phyloP scores from a whole-genome alignment of 2,888 invertebrate species.

The Automeris io region DNA sequence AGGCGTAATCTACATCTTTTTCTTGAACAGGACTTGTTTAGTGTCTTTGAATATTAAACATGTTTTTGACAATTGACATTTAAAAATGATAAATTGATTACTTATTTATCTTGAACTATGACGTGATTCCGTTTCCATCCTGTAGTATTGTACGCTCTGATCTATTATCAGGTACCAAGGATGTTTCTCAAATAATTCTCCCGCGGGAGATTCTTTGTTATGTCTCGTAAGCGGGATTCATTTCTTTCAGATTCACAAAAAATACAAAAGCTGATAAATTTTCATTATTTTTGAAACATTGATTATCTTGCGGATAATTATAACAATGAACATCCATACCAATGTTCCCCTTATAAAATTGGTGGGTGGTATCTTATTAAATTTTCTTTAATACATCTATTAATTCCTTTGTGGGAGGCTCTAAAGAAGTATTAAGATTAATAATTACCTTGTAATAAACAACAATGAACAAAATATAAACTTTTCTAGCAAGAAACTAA shows the following conservation, averaged over 20 bases:
- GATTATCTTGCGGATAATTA: background rate
- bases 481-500: too few species aligned
- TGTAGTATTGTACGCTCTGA: background rate
- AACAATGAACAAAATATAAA: too few species aligned
- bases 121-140: background rate
- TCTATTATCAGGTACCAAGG: constrained; percentile 2
- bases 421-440: too few species aligned
- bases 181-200: constrained; percentile 1
- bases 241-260: background rate
- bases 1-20: too few species aligned
- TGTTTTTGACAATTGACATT: too few species aligned
- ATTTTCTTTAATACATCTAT: too few species aligned
- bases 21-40: too few species aligned
- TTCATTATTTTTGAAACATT: constrained; percentile 1
- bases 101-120: background rate
- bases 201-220: constrained; percentile 1
- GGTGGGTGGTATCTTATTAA: too few species aligned
- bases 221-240: constrained; percentile 1
- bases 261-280: background rate
- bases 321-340: background rate
- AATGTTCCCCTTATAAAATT: too few species aligned
- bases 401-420: too few species aligned
- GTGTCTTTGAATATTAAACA: too few species aligned
- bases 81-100: background rate
- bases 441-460: too few species aligned